These are phyloP conservation scores for Apotomis turbidana DNA, from an alignment of 2,888 invertebrate species.

Conservation along the genomic window DNA sequence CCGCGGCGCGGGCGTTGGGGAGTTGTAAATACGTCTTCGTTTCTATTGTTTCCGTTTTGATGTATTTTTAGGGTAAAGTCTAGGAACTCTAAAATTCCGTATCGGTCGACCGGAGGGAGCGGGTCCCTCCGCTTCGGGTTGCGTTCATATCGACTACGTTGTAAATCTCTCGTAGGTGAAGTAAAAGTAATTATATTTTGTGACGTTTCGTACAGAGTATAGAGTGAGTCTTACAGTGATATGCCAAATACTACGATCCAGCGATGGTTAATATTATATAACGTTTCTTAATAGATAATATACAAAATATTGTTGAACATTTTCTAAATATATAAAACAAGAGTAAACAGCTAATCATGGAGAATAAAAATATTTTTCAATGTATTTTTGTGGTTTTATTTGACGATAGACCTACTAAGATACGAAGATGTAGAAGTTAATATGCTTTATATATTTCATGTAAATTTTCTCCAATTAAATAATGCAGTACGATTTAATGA, in stretches of 20 bases:
- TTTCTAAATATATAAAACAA: slow-evolving; percentile 81
- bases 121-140: slow-evolving; percentile 33
- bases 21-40: slow-evolving; percentile 75
- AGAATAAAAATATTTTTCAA: slow-evolving; percentile 84
- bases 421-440: not conserved
- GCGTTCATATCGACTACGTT: slow-evolving; percentile 27
- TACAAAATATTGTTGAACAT: slow-evolving; percentile 82
- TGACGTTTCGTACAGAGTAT: slow-evolving; percentile 64
- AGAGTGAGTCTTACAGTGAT: slow-evolving; percentile 77
- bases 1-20: slow-evolving; percentile 48
- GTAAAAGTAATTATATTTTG: slow-evolving; percentile 58
- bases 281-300: slow-evolving; percentile 80
- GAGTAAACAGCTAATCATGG: slow-evolving; percentile 77
- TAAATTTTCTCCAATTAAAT: slow-evolving; percentile 18
- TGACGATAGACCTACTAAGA: slow-evolving; percentile 36
- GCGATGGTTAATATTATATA: slow-evolving; percentile 76
- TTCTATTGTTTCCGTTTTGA: slow-evolving; percentile 79
- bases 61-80: slow-evolving; percentile 77
- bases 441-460: slow-evolving; percentile 17
- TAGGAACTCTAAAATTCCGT: slow-evolving; percentile 71
- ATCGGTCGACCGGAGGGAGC: slow-evolving; percentile 56
- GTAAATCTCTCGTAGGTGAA: slow-evolving; percentile 39
- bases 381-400: slow-evolving; percentile 70
- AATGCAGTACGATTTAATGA: not conserved
- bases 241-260: slow-evolving; percentile 81